These are phyloP conservation scores for Globodera ellingtonae DNA, from an alignment of 1,140 invertebrate genomes.

Conservation along the genomic window DNA sequence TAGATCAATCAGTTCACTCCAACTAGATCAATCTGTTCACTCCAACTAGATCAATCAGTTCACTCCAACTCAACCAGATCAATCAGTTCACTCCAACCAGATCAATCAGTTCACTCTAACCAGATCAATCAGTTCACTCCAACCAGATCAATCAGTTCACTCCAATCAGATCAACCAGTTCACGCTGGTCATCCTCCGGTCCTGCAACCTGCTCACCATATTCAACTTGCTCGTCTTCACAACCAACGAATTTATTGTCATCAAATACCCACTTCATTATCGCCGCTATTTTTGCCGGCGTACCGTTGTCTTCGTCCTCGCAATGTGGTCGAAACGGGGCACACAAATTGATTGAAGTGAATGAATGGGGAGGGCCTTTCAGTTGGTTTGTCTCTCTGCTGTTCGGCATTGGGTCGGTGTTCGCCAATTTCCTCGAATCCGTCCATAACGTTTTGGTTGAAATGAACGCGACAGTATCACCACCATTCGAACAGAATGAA, in stretches of 20 bases:
- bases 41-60: too few relatives aligned
- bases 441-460: conserved; percentile 55
- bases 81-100: too few relatives aligned
- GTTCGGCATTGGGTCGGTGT: conserved; percentile 61
- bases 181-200: conserved; percentile 58
- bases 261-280: conserved; percentile 64
- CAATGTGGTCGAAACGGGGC: conserved; percentile 42
- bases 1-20: too few relatives aligned
- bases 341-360: not conserved
- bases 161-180: conserved; percentile 57
- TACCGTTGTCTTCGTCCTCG: conserved; percentile 59
- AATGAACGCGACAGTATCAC: conserved; percentile 40
- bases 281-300: conserved; percentile 60
- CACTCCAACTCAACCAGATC: too few relatives aligned
- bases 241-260: conserved; percentile 62
- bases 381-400: conserved; percentile 61
- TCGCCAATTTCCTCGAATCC: conserved; percentile 58
- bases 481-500: conserved; percentile 18
- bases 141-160: not conserved
- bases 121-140: too few relatives aligned
- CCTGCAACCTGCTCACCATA: conserved; percentile 63
- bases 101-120: too few relatives aligned
- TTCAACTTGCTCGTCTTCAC: conserved; percentile 65
- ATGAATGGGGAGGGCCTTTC: conserved; percentile 28
- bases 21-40: too few relatives aligned